Percentiles rank a stretch among this genome's conserved stretches.
Evolutionary conservation across 2,113 vertebrate genomes (phyloP).

Genomic region (Mohoua ochrocephala): DNA sequence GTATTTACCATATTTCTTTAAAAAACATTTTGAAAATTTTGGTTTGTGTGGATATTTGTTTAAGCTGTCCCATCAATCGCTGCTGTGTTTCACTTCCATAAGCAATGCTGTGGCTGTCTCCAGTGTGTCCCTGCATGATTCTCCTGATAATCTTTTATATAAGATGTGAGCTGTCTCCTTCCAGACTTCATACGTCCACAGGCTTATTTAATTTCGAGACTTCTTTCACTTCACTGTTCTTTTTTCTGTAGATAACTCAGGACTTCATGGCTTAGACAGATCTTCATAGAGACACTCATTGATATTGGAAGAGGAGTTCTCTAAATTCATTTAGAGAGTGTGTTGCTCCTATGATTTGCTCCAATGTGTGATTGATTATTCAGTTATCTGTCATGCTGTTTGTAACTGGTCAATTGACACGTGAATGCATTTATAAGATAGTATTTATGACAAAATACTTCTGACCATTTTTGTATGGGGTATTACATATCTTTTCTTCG

Average conservation of each 20-base stretch:
- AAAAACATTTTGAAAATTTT: neutral
- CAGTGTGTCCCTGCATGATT: neutral
- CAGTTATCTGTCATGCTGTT: neutral
- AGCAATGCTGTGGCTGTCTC: neutral
- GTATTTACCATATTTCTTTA: constrained; percentile 14
- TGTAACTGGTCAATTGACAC: neutral
- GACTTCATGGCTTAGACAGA: neutral
- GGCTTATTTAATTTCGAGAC: neutral
- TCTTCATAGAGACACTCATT: neutral
- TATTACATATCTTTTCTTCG: neutral
- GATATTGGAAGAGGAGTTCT: neutral
- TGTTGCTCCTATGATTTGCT: neutral
- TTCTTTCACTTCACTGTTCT: neutral
- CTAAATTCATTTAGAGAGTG: neutral
- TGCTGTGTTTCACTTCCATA: neutral
- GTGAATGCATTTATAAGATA: neutral
- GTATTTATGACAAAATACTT: neutral
- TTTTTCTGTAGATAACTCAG: neutral
- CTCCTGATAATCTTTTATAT: neutral
- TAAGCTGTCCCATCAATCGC: neutral
- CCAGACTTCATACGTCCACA: neutral
- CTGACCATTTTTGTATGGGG: neutral
- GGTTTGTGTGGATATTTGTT: neutral
- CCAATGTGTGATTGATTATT: neutral
- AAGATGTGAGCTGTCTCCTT: neutral